Percentiles rank a stretch among this genome's conserved stretches.
phyloP scores from a whole-genome alignment of 2,113 vertebrate genomes.

The Triplophysa dalaica region DNA sequence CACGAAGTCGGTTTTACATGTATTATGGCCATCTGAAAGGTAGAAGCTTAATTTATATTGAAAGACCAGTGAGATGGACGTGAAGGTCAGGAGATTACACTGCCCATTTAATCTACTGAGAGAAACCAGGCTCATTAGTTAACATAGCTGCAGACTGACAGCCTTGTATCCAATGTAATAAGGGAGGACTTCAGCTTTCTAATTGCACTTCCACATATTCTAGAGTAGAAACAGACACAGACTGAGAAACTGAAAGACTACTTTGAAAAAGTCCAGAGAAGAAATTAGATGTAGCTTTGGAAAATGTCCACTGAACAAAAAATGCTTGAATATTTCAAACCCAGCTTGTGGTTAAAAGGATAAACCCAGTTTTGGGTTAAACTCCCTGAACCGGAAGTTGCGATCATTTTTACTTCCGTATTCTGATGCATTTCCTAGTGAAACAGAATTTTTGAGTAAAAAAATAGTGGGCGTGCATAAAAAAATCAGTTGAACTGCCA shows the following conservation, averaged over 20 bases:
- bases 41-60: conserved; percentile 40
- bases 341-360: too few species aligned
- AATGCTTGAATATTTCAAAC: too few species aligned
- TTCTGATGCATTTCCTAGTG: too few species aligned
- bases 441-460: too few species aligned
- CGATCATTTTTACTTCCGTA: too few species aligned
- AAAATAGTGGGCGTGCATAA: too few species aligned
- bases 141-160: conserved; percentile 40
- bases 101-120: conserved; percentile 44
- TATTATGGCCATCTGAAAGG: conserved; percentile 24
- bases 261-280: not conserved
- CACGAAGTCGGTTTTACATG: conserved; percentile 23
- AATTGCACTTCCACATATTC: conserved; percentile 29
- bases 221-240: conserved; percentile 23
- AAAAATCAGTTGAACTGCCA: too few species aligned
- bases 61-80: conserved; percentile 33
- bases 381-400: too few species aligned
- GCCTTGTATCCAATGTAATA: conserved; percentile 32
- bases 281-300: conserved; percentile 11
- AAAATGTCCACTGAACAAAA: too few species aligned
- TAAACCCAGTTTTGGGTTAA: too few species aligned
- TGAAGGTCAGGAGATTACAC: conserved; percentile 46
- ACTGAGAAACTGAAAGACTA: conserved; percentile 14
- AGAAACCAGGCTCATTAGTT: conserved; percentile 32
- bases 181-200: conserved; percentile 13